Base-by-base conservation (phyloP, 1,140 invertebrate genomes). In the Polypedilum vanderplanki region DNA sequence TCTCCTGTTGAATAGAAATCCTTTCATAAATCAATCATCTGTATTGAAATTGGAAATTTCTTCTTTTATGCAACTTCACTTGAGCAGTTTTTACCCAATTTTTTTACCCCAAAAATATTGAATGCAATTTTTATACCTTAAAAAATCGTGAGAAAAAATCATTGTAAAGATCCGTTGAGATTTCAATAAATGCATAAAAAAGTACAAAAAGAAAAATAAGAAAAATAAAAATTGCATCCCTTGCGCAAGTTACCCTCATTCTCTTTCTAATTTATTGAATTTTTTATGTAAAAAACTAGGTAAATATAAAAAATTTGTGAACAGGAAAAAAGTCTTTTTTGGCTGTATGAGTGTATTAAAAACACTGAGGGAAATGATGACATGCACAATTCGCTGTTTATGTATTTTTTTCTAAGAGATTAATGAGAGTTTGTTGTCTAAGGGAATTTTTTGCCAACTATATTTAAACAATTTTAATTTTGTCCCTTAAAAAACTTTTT, bases 141-240 rank as follows among this genome's bases (percentile, higher is more conserved):
- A 70, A 67, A 67, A 70, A 70, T 20, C 65, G 65, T 70, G 65
- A 70, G 65, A 70, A 70, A 70, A 20, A 20, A 20, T 70, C 2
- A 18, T 18, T n/a, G 15, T 18, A 70, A 70, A 70, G 20, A 70
- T 70, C 17, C 65, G 65, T 70, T 70, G 65, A 70, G 65, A 70
- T 70, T 70, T 70, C 65, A 70, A 70, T 70, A 70, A 70, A 70
- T 70, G 65, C 65, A 70, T 70, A 70, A 70, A 70, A n/a, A 70
- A 70, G 7, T 70, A 57, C 20, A 18, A 70, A 9, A 70, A 18
- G 20, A 22, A 70, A 70, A 70, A 70, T 33, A 70, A 70, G 7
- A 18, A 57, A 3, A 18, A 70, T 22, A 70, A 18, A 18, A 22
- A 70, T 18, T 70, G 65, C 65, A 20, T 70, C 65, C 65, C 65